A percentile compares a stretch with the other conserved stretches of the same genome.
Conservation (phyloP, 2,888 invertebrate species). For the Teleiodes luculella region DNA sequence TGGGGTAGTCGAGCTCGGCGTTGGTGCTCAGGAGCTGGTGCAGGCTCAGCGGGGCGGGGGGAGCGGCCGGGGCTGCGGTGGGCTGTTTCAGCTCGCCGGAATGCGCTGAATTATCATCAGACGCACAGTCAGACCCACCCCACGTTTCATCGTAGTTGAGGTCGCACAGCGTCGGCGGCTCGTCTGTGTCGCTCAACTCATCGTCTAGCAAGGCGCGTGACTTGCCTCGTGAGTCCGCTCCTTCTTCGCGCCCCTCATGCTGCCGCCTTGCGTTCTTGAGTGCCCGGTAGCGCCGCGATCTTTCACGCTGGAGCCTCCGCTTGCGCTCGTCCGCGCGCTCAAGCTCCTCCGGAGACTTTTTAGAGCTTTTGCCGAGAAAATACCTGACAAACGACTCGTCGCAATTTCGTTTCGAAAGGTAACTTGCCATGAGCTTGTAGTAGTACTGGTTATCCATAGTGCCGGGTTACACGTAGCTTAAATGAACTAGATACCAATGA, state of each 20-base stretch:
- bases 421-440: slow-evolving; percentile 72
- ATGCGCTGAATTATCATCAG: slow-evolving; percentile 69
- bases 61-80: slow-evolving; percentile 32
- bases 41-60: slow-evolving; percentile 44
- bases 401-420: slow-evolving; percentile 70
- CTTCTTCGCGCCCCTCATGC: slow-evolving; percentile 50
- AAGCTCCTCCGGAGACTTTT: slow-evolving; percentile 67
- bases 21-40: slow-evolving; percentile 65
- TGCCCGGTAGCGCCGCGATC: slow-evolving; percentile 67
- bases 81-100: slow-evolving; percentile 50
- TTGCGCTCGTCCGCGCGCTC: slow-evolving; percentile 71
- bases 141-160: slow-evolving; percentile 62
- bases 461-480: not conserved
- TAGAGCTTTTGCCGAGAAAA: slow-evolving; percentile 71
- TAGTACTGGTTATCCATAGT: slow-evolving; percentile 72
- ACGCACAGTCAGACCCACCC: slow-evolving; percentile 62
- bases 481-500: not conserved
- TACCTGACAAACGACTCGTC: slow-evolving; percentile 75
- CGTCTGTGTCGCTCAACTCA: slow-evolving; percentile 63
- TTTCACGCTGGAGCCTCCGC: slow-evolving; percentile 63
- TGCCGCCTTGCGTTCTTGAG: slow-evolving; percentile 69
- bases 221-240: slow-evolving; percentile 46
- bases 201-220: slow-evolving; percentile 49
- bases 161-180: slow-evolving; percentile 68
- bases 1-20: slow-evolving; percentile 69